Evolutionary conservation across 2,113 vertebrate species (phyloP).

Genomic region (Ictalurus punctatus): DNA sequence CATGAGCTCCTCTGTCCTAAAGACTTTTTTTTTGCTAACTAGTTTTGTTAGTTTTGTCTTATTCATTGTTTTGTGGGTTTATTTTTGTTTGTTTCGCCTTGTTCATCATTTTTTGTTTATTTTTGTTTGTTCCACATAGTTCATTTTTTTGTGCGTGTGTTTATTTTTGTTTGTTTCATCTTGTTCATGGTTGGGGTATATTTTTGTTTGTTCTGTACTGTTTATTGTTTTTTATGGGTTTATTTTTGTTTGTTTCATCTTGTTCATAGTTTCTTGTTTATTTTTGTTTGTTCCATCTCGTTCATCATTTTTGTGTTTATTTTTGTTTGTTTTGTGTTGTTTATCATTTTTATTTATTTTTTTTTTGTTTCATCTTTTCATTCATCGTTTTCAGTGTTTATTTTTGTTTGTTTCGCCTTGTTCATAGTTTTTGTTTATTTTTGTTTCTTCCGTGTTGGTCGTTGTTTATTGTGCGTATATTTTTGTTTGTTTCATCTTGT

Average conservation of each 20-base stretch:
- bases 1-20: neutral
- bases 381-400: neutral
- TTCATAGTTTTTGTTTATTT: neutral
- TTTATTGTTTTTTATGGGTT: neutral
- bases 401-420: neutral
- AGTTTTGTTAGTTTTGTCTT: neutral
- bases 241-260: no score
- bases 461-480: neutral
- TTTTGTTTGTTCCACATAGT: no score
- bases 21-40: neutral
- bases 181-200: no score
- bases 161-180: neutral
- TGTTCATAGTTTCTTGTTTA: neutral
- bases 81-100: neutral
- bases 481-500: no score
- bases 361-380: neutral
- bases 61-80: neutral
- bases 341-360: neutral
- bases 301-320: no score
- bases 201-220: neutral
- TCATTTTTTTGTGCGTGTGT: neutral
- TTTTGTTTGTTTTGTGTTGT: neutral
- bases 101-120: neutral
- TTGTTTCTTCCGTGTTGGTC: neutral
- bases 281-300: neutral